Evolutionary conservation across 2,888 invertebrate genomes (phyloP).

Genomic region (Sipha maydis): DNA sequence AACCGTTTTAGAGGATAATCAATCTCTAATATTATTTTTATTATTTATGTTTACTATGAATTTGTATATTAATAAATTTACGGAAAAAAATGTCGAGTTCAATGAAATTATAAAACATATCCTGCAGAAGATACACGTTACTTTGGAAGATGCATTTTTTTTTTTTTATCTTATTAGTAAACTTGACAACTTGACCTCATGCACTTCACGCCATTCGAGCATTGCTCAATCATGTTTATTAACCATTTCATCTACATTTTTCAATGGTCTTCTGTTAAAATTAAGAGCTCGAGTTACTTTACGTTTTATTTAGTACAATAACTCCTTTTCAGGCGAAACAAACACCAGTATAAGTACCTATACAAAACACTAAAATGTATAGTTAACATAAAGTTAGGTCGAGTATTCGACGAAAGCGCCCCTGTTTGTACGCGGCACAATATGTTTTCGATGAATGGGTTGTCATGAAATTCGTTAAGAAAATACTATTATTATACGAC

Average conservation of each 20-base stretch:
- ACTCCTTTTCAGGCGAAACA: not conserved
- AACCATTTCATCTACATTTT: not conserved
- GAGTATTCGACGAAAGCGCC: slow-evolving; percentile 29
- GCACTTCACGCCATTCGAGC: too few species aligned
- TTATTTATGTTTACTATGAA: too few species aligned
- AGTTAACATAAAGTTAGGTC: slow-evolving; percentile 7
- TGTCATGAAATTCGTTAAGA: slow-evolving; percentile 29
- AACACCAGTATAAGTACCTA: not conserved
- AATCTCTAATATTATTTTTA: too few species aligned
- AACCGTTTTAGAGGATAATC: too few species aligned
- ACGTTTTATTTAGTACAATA: not conserved
- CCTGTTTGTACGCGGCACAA: not conserved
- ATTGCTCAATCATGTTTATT: too few species aligned
- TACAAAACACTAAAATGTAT: not conserved
- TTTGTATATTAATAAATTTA: too few species aligned
- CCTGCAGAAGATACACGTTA: too few species aligned
- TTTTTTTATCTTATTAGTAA: too few species aligned
- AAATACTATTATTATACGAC: slow-evolving; percentile 37
- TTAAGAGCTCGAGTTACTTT: not conserved
- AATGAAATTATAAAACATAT: too few species aligned
- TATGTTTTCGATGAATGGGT: slow-evolving; percentile 28
- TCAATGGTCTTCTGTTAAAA: not conserved
- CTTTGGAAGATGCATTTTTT: too few species aligned
- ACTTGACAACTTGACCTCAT: too few species aligned
- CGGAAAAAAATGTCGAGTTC: too few species aligned